These are phyloP conservation scores for Paguma larvata DNA, from an alignment of 2,797 vertebrate species.

Conservation along the genomic window DNA sequence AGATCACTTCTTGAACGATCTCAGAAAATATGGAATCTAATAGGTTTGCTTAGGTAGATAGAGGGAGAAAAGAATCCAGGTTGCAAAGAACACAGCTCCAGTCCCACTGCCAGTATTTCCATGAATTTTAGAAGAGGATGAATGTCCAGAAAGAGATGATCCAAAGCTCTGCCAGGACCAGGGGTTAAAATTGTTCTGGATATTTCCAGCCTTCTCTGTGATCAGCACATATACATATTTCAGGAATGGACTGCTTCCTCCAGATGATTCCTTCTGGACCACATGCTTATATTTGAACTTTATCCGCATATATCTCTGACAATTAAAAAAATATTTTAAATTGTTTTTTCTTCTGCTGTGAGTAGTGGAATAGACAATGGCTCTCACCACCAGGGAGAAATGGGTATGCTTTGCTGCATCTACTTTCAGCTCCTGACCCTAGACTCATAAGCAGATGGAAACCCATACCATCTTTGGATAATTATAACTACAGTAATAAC, in stretches of 20 bases:
- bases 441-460: background rate
- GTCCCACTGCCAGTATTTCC: background rate
- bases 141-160: background rate
- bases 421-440: background rate
- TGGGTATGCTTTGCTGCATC: fast-evolving
- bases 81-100: background rate
- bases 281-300: background rate
- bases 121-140: background rate
- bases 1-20: background rate
- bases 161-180: background rate
- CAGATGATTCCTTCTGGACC: background rate
- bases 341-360: conserved; percentile 57
- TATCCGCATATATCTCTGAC: background rate
- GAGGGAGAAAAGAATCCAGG: background rate
- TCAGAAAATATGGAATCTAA: background rate
- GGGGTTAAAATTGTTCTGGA: fast-evolving
- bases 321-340: conserved; percentile 39
- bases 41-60: background rate
- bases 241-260: background rate
- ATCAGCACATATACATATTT: background rate
- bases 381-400: background rate
- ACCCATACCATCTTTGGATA: background rate
- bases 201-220: fast-evolving
- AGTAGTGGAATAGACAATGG: background rate
- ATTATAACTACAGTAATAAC: background rate